A percentile compares a stretch with the other conserved stretches of the same genome.
phyloP scores from a whole-genome alignment of 2,797 vertebrate genomes.

The Lateolabrax maculatus region DNA sequence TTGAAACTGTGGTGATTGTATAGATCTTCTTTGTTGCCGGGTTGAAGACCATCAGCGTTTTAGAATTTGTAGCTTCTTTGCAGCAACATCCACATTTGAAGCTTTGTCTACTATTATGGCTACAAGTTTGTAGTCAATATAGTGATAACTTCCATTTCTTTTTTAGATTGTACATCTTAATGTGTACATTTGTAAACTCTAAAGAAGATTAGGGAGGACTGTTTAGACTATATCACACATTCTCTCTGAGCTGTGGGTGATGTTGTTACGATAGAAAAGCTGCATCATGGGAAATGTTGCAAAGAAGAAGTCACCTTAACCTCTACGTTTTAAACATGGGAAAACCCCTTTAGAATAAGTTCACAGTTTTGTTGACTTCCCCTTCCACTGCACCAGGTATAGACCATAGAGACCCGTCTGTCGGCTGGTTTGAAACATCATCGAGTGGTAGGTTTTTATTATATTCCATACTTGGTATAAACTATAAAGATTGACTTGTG shows the following conservation, averaged over 20 bases:
- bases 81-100: no score
- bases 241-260: not conserved
- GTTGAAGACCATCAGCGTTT: no score
- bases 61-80: no score
- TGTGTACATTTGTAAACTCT: not conserved
- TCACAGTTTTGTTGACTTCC: slow-evolving; percentile 3
- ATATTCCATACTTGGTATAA: slow-evolving; percentile 3
- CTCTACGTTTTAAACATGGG: not conserved
- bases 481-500: not conserved
- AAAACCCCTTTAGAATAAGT: slow-evolving; percentile 4
- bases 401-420: slow-evolving; percentile 1
- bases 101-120: no score
- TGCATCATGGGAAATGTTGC: not conserved
- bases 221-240: no score
- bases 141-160: no score
- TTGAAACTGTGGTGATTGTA: no score
- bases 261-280: not conserved
- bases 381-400: not conserved
- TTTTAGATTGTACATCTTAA: not conserved
- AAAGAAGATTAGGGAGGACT: not conserved
- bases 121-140: no score
- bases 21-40: no score
- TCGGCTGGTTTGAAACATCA: not conserved
- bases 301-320: slow-evolving; percentile 4
- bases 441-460: slow-evolving; percentile 9